Evolutionary conservation across 2,113 vertebrate species (phyloP).

Genomic region (Xerus inauris): DNA sequence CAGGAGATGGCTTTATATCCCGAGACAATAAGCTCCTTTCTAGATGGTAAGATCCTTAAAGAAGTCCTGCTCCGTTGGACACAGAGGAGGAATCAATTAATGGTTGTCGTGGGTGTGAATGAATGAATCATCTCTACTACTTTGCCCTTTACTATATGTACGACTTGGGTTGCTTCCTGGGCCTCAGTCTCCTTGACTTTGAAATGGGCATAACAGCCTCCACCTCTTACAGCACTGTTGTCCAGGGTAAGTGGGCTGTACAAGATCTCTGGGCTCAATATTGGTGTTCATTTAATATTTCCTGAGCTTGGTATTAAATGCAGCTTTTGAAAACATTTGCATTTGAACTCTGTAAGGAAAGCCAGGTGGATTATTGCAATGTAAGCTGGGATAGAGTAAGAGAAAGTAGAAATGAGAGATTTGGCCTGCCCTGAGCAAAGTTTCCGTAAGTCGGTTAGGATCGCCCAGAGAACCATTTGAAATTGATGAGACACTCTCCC

Average conservation of each 20-base stretch:
- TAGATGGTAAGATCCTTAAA: background rate
- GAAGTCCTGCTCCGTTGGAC: background rate
- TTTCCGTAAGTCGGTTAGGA: background rate
- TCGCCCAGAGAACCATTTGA: background rate
- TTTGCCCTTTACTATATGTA: background rate
- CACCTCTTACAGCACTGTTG: background rate
- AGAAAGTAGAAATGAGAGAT: background rate
- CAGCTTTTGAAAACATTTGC: background rate
- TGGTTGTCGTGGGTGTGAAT: background rate
- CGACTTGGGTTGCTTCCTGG: background rate
- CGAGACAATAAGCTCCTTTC: background rate
- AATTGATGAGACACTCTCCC: background rate
- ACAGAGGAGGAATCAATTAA: background rate
- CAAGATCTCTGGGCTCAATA: fast-evolving
- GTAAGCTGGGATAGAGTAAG: background rate
- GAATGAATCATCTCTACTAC: background rate
- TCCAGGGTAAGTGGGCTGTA: background rate
- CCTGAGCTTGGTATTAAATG: background rate
- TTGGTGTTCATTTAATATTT: background rate
- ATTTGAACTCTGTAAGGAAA: background rate
- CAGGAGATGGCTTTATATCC: background rate
- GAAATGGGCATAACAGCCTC: background rate
- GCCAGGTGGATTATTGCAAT: background rate
- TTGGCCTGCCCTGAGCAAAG: background rate
- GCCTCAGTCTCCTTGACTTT: background rate